Evolutionary conservation across 35 echinoderm and acorn worm species (phyloP).

Genomic region (Heliocidaris erythrogramma): DNA sequence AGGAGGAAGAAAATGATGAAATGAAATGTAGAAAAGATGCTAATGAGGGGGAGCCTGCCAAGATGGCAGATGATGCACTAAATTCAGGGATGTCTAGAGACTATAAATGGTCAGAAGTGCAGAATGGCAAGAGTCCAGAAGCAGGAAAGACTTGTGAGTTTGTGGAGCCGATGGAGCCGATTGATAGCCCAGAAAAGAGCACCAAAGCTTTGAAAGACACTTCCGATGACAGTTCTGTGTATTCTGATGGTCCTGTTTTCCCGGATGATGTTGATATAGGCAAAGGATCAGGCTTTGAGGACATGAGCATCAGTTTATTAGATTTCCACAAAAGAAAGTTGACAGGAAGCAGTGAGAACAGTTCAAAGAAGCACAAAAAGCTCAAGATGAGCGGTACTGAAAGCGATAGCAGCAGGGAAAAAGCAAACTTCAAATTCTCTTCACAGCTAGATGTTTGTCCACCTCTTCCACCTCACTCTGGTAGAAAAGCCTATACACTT

Average conservation of each 20-base stretch:
- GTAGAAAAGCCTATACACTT: background rate
- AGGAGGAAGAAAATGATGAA: background rate
- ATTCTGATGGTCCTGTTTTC: constrained; percentile 59
- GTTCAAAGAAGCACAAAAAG: constrained; percentile 31
- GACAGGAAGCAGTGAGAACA: background rate
- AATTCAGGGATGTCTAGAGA: background rate
- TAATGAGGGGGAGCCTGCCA: background rate
- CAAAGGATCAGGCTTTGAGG: constrained; percentile 19
- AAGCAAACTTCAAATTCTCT: background rate
- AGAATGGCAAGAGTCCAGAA: background rate
- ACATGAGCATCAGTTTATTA: constrained; percentile 46
- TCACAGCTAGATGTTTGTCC: background rate
- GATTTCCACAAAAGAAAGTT: constrained; percentile 49
- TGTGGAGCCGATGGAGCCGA: background rate
- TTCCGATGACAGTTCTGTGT: constrained; percentile 55
- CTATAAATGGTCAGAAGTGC: background rate
- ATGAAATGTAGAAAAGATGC: background rate
- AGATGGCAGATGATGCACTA: background rate
- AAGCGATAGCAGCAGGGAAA: constrained; percentile 32
- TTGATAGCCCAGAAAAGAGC: background rate
- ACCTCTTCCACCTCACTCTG: background rate
- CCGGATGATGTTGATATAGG: background rate
- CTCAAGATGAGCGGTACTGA: background rate
- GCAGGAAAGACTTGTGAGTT: background rate
- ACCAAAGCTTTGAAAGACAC: constrained; percentile 10